Base-by-base conservation (phyloP, 2,113 vertebrate species). In the Talpa occidentalis region DNA sequence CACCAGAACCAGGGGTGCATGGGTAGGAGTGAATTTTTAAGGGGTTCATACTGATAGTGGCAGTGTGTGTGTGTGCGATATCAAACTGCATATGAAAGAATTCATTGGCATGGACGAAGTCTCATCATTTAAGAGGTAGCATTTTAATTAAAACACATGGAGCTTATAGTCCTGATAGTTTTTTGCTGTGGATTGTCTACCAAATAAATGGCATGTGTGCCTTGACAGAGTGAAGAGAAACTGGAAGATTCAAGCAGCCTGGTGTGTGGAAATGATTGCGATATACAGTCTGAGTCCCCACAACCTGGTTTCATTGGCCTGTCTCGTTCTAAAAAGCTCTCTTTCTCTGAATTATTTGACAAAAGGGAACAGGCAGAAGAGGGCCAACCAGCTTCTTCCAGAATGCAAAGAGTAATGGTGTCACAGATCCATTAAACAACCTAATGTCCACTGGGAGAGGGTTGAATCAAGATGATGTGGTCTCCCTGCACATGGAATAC, bases 191-290 rank as follows among this genome's bases (percentile, higher is more conserved):
- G 42, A n/a, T 79, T 54, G 37, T 59, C 74, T 74, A 30, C 90
- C 42, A n/a, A 86, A 66, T 44, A 84, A 87, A 42, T 67, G 49
- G 56, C 86, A 30, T 73, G 69, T 69, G 76, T 40, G 59, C 37
- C 52, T 52, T 44, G 40, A 42, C 16, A 32, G 22, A 40, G 17
- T 19, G 79, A 82, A 56, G 85, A 77, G 69, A 80, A 82, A 86
- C 28, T 11, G 44, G 67, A 86, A 67, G 30, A 52, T 54, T 66
- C 17, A 28, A 40, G 54, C 74, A 67, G n/a, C 52, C 9, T 16
- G 67, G 62, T 2, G 35, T 74, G 40, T 97, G 78, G 69, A 90
- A 59, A 52, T 92, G 49, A 94, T 82, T 93, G 40, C 5, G 73
- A 74, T 49, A 28, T 52, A 6, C 37, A 49, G 64, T 67, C 52